phyloP scores from a whole-genome alignment of 2,888 invertebrate species.

The Melipona bicolor region DNA sequence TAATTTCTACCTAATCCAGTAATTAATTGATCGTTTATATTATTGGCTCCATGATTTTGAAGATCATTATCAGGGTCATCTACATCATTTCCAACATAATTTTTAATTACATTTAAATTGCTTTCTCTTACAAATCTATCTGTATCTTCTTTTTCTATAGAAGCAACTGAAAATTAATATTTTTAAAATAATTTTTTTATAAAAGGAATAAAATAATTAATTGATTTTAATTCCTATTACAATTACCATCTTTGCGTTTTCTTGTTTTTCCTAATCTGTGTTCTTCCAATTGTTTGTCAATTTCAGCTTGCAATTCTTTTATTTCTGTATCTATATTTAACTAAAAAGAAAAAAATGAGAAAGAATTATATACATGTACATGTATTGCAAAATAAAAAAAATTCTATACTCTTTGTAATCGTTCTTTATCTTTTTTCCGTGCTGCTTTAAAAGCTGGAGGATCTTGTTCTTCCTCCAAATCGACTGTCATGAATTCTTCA shows the following conservation, averaged over 20 bases:
- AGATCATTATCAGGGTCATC: constrained; percentile 71
- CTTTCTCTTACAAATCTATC: constrained; percentile 84
- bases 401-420: constrained; percentile 89
- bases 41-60: constrained; percentile 21
- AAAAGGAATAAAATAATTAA: not conserved
- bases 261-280: constrained; percentile 75
- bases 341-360: constrained; percentile 72
- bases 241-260: constrained; percentile 85
- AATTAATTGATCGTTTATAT: constrained; percentile 43
- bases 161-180: constrained; percentile 35
- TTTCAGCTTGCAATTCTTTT: constrained; percentile 92
- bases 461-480: constrained; percentile 98
- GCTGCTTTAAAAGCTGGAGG: constrained; percentile 97
- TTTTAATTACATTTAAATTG: constrained; percentile 83
- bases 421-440: constrained; percentile 93
- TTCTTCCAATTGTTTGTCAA: constrained; percentile 92
- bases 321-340: constrained; percentile 85
- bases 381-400: constrained; percentile 30
- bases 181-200: constrained; percentile 1
- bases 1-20: constrained; percentile 81
- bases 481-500: constrained; percentile 98
- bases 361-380: not conserved
- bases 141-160: constrained; percentile 80
- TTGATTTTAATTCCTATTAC: not conserved
- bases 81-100: constrained; percentile 81